phyloP scores from a whole-genome alignment of 1,140 invertebrate genomes.

The Camponotus vicinus region DNA sequence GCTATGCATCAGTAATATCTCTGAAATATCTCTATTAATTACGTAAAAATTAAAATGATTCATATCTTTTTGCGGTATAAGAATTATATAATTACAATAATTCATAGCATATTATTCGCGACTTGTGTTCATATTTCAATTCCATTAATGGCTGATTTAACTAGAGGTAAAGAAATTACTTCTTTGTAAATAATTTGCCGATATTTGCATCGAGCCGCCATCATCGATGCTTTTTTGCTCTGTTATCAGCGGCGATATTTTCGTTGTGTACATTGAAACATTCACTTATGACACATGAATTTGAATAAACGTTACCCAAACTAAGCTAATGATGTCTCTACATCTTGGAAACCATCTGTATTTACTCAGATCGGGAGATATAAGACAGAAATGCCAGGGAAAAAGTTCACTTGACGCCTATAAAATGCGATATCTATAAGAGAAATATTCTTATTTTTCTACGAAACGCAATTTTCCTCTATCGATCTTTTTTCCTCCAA shows the following conservation, averaged over 20 bases:
- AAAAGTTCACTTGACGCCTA: neutral
- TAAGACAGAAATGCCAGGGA: slow-evolving; percentile 6
- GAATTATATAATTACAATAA: slow-evolving; percentile 5
- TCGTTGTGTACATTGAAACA: slow-evolving; percentile 13
- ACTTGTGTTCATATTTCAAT: neutral
- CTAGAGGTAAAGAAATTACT: slow-evolving; percentile 22
- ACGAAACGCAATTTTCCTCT: neutral
- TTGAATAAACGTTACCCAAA: slow-evolving; percentile 8
- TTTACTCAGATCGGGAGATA: slow-evolving; percentile 45
- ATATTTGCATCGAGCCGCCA: neutral
- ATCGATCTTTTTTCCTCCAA: neutral
- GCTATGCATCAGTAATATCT: neutral
- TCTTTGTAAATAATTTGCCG: slow-evolving; percentile 12
- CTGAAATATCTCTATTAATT: neutral
- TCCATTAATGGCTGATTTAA: neutral
- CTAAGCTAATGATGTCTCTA: slow-evolving; percentile 9
- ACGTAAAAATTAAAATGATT: neutral
- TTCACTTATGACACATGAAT: slow-evolving; percentile 5
- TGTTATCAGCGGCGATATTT: slow-evolving; percentile 11
- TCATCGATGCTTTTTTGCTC: neutral
- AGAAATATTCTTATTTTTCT: neutral
- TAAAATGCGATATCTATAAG: neutral
- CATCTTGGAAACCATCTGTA: slow-evolving; percentile 61
- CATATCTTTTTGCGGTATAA: neutral
- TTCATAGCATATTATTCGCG: neutral